A percentile compares a stretch with the other conserved stretches of the same genome.
Evolutionary conservation across 1,140 invertebrate species (phyloP).

Genomic region (Rhyacophila brunnea): DNA sequence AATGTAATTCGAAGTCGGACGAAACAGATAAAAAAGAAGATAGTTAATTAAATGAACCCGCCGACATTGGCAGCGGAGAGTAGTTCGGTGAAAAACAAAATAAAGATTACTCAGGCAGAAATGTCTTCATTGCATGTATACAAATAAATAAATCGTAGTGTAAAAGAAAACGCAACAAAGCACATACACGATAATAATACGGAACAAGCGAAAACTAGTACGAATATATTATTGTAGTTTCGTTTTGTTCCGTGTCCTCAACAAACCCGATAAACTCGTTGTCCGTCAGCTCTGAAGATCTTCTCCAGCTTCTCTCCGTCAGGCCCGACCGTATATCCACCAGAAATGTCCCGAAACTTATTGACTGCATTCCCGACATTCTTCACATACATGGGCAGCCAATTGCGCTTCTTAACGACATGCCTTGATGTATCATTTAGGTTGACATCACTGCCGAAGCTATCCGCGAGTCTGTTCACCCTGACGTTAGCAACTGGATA

Average conservation of each 20-base stretch:
- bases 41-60: too few species aligned
- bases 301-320: constrained; percentile 6
- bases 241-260: neutral
- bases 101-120: too few species aligned
- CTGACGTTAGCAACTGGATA: neutral
- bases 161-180: too few species aligned
- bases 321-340: constrained; percentile 2
- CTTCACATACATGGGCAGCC: constrained; percentile 26
- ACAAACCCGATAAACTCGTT: constrained; percentile 34
- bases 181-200: too few species aligned
- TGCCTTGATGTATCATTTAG: neutral
- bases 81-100: too few species aligned
- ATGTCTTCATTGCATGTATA: too few species aligned
- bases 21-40: too few species aligned
- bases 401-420: neutral
- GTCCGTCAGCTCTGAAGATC: constrained; percentile 29
- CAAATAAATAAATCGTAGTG: too few species aligned
- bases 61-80: too few species aligned
- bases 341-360: constrained; percentile 27
- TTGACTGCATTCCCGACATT: constrained; percentile 8
- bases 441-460: neutral
- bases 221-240: too few species aligned
- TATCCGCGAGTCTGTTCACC: neutral
- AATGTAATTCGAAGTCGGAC: too few species aligned
- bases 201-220: too few species aligned